These are phyloP conservation scores for Drosophila affinis DNA, from an alignment of 2,888 invertebrate species.

Conservation along the genomic window DNA sequence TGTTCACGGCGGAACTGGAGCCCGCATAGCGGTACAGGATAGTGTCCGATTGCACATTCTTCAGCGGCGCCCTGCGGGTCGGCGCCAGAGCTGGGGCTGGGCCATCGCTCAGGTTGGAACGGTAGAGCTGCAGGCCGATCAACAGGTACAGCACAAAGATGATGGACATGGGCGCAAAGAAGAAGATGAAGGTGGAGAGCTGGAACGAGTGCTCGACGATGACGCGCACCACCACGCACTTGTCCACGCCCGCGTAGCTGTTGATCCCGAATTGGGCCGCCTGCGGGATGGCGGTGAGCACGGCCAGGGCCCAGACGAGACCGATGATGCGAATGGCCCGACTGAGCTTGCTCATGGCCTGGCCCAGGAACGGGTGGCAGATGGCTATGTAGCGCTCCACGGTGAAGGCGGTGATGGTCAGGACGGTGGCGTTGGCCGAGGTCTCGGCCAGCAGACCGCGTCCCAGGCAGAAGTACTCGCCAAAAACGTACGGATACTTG, in stretches of 20 bases:
- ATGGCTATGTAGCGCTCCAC: slow-evolving; percentile 89
- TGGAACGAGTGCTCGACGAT: slow-evolving; percentile 85
- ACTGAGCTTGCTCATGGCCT: slow-evolving; percentile 91
- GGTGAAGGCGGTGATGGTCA: slow-evolving; percentile 93
- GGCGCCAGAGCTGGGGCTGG: slow-evolving; percentile 76
- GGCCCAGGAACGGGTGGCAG: slow-evolving; percentile 87
- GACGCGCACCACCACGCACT: slow-evolving; percentile 81
- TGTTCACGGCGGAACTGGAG: slow-evolving; percentile 47
- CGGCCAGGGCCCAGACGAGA: slow-evolving; percentile 91
- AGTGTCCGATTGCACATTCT: slow-evolving; percentile 72
- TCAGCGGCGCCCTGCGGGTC: slow-evolving; percentile 82
- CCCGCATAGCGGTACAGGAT: slow-evolving; percentile 82
- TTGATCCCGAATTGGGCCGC: slow-evolving; percentile 91
- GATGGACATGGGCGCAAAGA: slow-evolving; percentile 94
- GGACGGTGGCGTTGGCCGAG: slow-evolving; percentile 90
- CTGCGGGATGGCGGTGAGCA: slow-evolving; percentile 90
- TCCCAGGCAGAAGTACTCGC: slow-evolving; percentile 90
- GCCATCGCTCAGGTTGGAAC: slow-evolving; percentile 83
- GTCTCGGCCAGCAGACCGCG: slow-evolving; percentile 92
- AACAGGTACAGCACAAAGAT: slow-evolving; percentile 92
- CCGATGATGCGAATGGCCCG: slow-evolving; percentile 91
- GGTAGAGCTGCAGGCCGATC: slow-evolving; percentile 88
- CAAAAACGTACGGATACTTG: slow-evolving; percentile 91
- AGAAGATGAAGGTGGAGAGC: slow-evolving; percentile 90
- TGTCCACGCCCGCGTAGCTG: slow-evolving; percentile 72